Conservation (phyloP, 2,888 invertebrate species). For the Norana najaformis region DNA sequence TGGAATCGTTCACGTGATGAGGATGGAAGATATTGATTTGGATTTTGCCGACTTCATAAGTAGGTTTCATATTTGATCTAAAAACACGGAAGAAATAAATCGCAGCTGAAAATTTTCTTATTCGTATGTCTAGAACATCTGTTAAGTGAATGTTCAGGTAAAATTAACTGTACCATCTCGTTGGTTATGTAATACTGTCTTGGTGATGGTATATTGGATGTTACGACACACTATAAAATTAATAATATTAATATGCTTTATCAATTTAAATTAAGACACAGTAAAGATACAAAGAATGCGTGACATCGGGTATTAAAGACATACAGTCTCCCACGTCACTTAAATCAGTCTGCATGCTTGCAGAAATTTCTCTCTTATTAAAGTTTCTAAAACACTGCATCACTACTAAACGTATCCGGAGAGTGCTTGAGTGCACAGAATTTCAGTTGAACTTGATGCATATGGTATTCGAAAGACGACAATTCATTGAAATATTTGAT, state of each 20-base stretch:
- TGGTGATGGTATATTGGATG: no score
- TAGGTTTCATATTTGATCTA: background rate
- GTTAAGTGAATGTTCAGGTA: no score
- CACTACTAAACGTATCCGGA: no score
- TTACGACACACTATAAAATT: no score
- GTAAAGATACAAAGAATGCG: background rate
- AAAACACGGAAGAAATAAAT: background rate
- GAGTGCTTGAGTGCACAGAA: no score
- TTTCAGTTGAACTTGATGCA: no score
- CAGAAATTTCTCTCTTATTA: background rate
- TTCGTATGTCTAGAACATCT: background rate
- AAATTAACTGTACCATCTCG: no score
- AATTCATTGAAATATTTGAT: background rate
- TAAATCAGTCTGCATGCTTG: background rate
- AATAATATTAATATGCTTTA: background rate
- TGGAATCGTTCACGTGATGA: background rate
- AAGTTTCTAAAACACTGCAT: background rate
- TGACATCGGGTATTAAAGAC: no score
- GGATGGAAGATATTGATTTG: background rate
- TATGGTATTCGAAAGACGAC: background rate
- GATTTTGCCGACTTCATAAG: background rate
- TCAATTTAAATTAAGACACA: background rate
- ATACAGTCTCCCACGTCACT: no score
- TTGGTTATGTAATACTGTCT: no score
- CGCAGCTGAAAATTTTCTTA: background rate